A percentile compares a stretch with the other conserved stretches of the same genome.
phyloP scores from a whole-genome alignment of 2,888 invertebrate species.

The Zhengitettix transpicula region DNA sequence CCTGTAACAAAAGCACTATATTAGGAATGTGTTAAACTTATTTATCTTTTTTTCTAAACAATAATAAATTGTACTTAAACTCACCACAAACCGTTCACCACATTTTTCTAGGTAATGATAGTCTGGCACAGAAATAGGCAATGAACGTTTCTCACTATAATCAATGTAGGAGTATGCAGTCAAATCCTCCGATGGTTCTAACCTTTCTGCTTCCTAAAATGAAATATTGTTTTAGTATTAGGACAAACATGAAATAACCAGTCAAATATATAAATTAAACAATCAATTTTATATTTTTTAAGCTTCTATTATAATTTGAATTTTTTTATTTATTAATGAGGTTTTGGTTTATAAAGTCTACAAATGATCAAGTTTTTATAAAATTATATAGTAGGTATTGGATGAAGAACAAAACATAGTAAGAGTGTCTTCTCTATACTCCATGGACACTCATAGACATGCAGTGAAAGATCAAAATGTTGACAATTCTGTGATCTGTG shows the following conservation, averaged over 20 bases:
- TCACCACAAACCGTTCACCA: conserved; percentile 76
- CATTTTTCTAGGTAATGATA: conserved; percentile 77
- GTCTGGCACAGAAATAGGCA: conserved; percentile 73
- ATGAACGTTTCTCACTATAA: conserved; percentile 80
- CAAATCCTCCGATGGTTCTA: conserved; percentile 70
- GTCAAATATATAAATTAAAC: neutral
- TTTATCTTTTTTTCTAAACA: neutral
- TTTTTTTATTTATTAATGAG: neutral
- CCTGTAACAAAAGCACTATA: conserved; percentile 20
- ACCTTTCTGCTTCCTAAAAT: conserved; percentile 60
- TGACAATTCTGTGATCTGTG: too few species aligned
- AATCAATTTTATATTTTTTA: neutral
- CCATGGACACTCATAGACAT: too few species aligned
- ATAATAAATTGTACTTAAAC: conserved; percentile 20
- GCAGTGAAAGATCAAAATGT: too few species aligned
- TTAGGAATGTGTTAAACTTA: neutral
- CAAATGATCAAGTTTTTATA: too few species aligned
- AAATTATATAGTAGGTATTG: too few species aligned
- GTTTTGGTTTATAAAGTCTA: too few species aligned
- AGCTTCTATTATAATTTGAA: neutral
- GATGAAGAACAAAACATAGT: too few species aligned
- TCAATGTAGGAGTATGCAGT: conserved; percentile 69
- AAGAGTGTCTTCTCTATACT: too few species aligned
- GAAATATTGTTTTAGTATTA: neutral
- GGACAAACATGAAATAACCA: neutral